A percentile compares a stretch with the other conserved stretches of the same genome.
Conservation (phyloP, 2,888 invertebrate species). For the Epirrita christyi region DNA sequence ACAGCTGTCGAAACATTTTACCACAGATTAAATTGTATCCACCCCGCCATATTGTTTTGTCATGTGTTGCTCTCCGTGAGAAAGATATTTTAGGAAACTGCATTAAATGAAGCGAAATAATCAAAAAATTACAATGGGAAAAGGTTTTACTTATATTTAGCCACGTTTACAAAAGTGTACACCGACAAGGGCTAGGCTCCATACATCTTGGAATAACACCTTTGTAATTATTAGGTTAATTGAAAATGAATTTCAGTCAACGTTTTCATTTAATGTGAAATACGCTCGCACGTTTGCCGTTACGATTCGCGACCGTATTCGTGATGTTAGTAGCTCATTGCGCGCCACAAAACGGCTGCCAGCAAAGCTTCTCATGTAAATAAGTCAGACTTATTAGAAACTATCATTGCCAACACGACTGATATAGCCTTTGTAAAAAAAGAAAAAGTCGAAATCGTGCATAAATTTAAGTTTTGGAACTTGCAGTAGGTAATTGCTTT, state of each 20-base stretch:
- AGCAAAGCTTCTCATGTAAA: slow-evolving; percentile 24
- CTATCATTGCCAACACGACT: slow-evolving; percentile 7
- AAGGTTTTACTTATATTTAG: too few species aligned
- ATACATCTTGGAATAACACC: too few species aligned
- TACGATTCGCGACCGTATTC: not conserved
- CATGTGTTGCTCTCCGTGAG: too few species aligned
- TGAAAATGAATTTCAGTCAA: not conserved
- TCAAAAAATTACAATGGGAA: too few species aligned
- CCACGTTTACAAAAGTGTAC: too few species aligned
- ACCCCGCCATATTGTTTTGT: too few species aligned
- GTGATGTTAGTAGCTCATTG: not conserved
- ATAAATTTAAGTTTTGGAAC: slow-evolving; percentile 19
- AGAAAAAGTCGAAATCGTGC: slow-evolving; percentile 10
- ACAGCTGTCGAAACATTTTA: too few species aligned
- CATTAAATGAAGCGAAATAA: too few species aligned
- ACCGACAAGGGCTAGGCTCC: too few species aligned
- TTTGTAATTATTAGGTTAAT: too few species aligned
- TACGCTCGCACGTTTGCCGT: not conserved
- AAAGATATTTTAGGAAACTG: too few species aligned
- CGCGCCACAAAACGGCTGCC: slow-evolving; percentile 19
- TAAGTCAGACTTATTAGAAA: slow-evolving; percentile 26
- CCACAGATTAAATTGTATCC: too few species aligned
- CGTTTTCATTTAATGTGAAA: not conserved
- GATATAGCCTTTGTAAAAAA: slow-evolving; percentile 21
- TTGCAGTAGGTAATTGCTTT: slow-evolving; percentile 11